phyloP scores from a whole-genome alignment of 1,140 invertebrate species.

The Lordiphosa collinella region DNA sequence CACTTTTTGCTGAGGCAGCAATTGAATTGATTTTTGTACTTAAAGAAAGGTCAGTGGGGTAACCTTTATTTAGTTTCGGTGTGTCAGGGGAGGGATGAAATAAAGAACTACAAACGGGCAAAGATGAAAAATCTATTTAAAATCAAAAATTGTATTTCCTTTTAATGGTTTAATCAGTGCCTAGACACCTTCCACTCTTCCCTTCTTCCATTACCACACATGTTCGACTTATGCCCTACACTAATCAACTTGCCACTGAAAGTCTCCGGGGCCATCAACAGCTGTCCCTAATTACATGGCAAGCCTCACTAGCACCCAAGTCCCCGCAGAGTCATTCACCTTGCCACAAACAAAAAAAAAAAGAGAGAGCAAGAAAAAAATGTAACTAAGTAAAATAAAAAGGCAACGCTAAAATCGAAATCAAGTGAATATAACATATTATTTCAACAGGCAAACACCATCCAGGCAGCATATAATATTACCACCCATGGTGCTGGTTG shows the following conservation, averaged over 20 bases:
- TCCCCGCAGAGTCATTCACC: conserved; percentile 62
- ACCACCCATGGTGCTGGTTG: conserved; percentile 34
- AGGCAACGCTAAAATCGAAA: conserved; percentile 40
- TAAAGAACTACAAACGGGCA: too few species aligned
- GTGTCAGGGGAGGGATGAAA: too few species aligned
- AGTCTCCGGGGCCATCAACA: conserved; percentile 46
- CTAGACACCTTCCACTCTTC: too few species aligned
- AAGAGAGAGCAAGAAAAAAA: conserved; percentile 1
- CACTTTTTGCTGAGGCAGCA: conserved; percentile 43
- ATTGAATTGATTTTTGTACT: conserved; percentile 45
- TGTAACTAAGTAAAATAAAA: conserved; percentile 8
- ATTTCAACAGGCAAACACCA: conserved; percentile 48
- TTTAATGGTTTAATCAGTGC: too few species aligned
- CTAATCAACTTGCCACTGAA: conserved; percentile 50
- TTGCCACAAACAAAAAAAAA: conserved; percentile 32
- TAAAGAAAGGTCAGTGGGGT: conserved; percentile 22
- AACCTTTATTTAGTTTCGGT: too few species aligned
- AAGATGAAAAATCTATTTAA: too few species aligned
- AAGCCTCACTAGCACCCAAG: conserved; percentile 36
- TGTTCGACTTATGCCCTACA: conserved; percentile 55
- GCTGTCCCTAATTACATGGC: conserved; percentile 69
- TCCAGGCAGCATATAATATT: conserved; percentile 47
- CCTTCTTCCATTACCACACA: conserved; percentile 15
- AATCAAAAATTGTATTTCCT: too few species aligned
- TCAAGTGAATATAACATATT: conserved; percentile 54